phyloP scores from a whole-genome alignment of 30 jellyfish, hydroid and myxozoan species.

The Nemopilema nomurai region DNA sequence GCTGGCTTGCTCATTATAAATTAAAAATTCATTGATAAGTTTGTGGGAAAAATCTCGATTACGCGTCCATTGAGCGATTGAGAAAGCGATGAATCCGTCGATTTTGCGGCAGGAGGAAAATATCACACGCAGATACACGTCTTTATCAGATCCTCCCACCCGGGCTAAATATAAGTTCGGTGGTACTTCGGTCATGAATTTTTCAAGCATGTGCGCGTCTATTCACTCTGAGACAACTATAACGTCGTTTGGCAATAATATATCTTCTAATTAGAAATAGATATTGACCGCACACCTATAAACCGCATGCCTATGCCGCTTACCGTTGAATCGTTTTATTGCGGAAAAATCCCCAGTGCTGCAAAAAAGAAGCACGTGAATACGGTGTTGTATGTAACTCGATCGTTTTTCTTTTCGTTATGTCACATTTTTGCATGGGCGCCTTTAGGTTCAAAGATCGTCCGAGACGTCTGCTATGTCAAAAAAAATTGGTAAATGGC shows the following conservation, averaged over 20 bases:
- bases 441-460: too few relatives aligned
- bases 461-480: too few relatives aligned
- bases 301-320: not conserved
- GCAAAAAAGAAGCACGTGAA: too few relatives aligned
- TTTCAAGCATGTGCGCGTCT: slow-evolving; percentile 45
- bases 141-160: not conserved
- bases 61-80: slow-evolving; percentile 31
- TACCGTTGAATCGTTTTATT: too few relatives aligned
- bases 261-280: slow-evolving; percentile 2
- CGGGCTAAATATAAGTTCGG: slow-evolving; percentile 24
- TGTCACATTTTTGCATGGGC: too few relatives aligned
- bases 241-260: not conserved
- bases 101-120: slow-evolving; percentile 5
- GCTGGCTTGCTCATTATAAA: slow-evolving; percentile 16
- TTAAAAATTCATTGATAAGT: slow-evolving; percentile 19
- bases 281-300: slow-evolving; percentile 11
- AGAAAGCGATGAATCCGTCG: not conserved
- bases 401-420: too few relatives aligned
- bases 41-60: slow-evolving; percentile 32
- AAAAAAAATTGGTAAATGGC: too few relatives aligned
- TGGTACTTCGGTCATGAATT: slow-evolving; percentile 10
- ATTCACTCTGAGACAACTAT: slow-evolving; percentile 23
- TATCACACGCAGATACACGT: not conserved
- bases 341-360: too few relatives aligned
- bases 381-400: too few relatives aligned